Evolutionary conservation across 2,888 invertebrate genomes (phyloP).

Genomic region (Notodonta ziczac): DNA sequence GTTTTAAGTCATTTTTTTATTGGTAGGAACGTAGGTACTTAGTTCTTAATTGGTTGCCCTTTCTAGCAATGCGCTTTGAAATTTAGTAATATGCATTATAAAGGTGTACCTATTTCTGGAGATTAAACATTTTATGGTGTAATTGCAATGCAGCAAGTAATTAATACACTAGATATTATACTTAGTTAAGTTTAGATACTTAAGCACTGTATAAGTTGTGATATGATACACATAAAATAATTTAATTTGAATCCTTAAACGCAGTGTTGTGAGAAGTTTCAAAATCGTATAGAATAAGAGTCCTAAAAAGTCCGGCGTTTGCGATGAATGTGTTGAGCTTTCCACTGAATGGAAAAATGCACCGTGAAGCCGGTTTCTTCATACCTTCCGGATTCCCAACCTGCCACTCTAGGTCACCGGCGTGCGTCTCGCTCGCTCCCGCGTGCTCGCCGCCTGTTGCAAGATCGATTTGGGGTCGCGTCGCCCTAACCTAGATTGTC

Average conservation of each 20-base stretch:
- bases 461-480: slow-evolving; percentile 79
- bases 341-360: slow-evolving; percentile 84
- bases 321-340: slow-evolving; percentile 72
- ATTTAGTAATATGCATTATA: too few species aligned
- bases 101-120: too few species aligned
- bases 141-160: too few species aligned
- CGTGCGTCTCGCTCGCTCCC: slow-evolving; percentile 66
- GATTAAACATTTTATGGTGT: too few species aligned
- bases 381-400: slow-evolving; percentile 84
- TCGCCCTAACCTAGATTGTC: slow-evolving; percentile 82
- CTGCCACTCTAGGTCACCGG: slow-evolving; percentile 80
- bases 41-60: too few species aligned
- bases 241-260: background rate
- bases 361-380: slow-evolving; percentile 77
- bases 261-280: background rate
- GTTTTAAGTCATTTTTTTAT: too few species aligned
- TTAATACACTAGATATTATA: too few species aligned
- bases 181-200: too few species aligned
- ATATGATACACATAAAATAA: background rate
- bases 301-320: slow-evolving; percentile 47
- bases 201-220: background rate
- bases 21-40: too few species aligned
- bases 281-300: background rate
- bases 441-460: slow-evolving; percentile 47
- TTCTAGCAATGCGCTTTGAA: too few species aligned